Base-by-base conservation (phyloP, 2,797 vertebrate genomes). In the Scarus forsteni region DNA sequence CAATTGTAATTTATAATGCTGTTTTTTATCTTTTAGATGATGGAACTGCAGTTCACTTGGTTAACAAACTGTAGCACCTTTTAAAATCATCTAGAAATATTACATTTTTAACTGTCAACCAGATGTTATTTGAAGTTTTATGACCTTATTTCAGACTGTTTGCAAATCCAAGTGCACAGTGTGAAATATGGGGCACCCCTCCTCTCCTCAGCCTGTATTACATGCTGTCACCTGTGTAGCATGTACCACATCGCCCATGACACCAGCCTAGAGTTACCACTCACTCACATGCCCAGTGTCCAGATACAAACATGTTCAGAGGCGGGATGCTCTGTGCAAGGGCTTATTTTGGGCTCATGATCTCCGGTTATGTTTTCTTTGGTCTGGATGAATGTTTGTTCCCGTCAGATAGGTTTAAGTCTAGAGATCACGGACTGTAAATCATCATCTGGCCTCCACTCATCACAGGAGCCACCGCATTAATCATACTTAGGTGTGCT, bases 191-290 rank as follows among this genome's bases (percentile, higher is more conserved):
- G 70, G 70, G 15, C 66, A 57, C 14, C 27, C 51, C 27, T n/a
- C 27, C 16, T 49, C 40, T 14, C 27, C 3, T 3, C 7, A 16
- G 34, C 43, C 43, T 51, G 27, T 67, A 27, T 74, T 75, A 75
- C 55, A 81, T 39, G 10, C 66, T 82, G 71, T 77, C 70, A 81
- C 70, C 46, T 68, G 64, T 49, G 75, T 74, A 61, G 51, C 39
- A 39, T 55, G 65, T 46, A 12, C 14, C 36, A 48, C 56, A 62
- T 59, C 66, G 13, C 61, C 51, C 60, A 64, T 72, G 79, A 65
- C 73, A 75, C 39, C 12, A 59, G 75, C 52, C 46, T 77, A 79
- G 51, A 75, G 73, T 91, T 88, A 88, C 85, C 63, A 39, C 75
- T 73, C 51, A 13, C 66, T 65, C 59, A 51, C 80, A 86, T 87